Evolutionary conservation across 2,797 vertebrate genomes (phyloP).

Genomic region (Lindbergichthys nudifrons): DNA sequence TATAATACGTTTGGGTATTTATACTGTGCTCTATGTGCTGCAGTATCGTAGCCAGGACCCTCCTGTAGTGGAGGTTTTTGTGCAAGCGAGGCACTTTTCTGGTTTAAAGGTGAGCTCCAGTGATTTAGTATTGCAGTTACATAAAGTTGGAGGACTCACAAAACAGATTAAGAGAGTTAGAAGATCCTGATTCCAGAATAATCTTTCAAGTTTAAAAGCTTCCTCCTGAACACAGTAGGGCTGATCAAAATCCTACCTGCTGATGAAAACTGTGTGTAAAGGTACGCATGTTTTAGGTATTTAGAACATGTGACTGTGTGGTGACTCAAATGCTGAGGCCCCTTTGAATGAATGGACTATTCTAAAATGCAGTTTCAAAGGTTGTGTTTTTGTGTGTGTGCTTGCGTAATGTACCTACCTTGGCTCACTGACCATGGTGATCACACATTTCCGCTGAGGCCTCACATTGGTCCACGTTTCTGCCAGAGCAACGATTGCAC

Average conservation of each 20-base stretch:
- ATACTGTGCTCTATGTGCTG: not conserved
- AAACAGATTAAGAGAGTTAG: not conserved
- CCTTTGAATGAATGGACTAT: not conserved
- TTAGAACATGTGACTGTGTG: no score
- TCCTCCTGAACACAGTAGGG: not conserved
- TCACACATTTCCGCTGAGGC: conserved; percentile 92
- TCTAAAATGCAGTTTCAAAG: not conserved
- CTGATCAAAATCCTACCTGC: no score
- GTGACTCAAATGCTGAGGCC: not conserved
- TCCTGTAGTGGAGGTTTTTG: not conserved
- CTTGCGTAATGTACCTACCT: conserved; percentile 81
- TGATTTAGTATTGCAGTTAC: not conserved
- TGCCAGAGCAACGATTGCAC: conserved; percentile 91
- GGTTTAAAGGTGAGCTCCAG: not conserved
- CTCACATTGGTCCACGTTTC: conserved; percentile 92
- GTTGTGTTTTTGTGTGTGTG: conserved; percentile 12
- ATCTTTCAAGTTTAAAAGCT: conserved; percentile 2
- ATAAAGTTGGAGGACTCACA: not conserved
- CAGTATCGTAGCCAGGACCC: not conserved
- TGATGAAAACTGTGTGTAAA: no score
- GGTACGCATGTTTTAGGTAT: no score
- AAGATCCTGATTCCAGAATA: not conserved
- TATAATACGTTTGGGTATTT: not conserved
- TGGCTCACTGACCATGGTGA: conserved; percentile 90
- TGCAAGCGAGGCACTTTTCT: not conserved